Base-by-base conservation (phyloP, 2,113 vertebrate genomes). In the Daboia siamensis region DNA sequence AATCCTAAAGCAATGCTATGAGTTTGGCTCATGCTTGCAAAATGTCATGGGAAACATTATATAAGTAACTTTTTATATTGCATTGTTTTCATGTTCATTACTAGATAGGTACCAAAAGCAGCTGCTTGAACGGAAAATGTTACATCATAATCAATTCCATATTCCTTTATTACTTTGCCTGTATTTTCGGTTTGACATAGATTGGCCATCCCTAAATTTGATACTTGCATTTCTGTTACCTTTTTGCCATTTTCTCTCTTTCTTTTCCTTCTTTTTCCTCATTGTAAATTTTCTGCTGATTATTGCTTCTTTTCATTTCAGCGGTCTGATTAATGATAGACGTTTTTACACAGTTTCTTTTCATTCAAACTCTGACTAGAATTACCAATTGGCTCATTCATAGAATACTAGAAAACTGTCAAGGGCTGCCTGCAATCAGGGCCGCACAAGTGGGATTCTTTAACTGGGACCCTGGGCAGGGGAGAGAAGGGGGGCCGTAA, bases 11-110 rank as follows among this genome's bases (percentile, higher is more conserved):
- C 74, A 90, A 39, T 86, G 46, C 29, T 52, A 44, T 84, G 59
- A 61, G 64, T 44, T 90, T 86, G 6, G 29, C 11, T 86, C 56
- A 46, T 85, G n/a, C 55, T 86, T 90, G 59, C 55, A 90, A 13
- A 92, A 86, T 90, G 26, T 21, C 55, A 46, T 39, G 55, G 92
- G 55, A 90, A 92, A 33, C 55, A 61, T 92, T 61, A 59, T 9
- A 51, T n/a, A 74, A 51, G 51, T 92, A 29, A 44, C 20, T 5
- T 59, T 89, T 89, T 44, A 15, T 2, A 46, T 12, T 88, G 51
- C 44, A 55, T 48, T 23, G n/a, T 55, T 74, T 74, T 44, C 44
- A 89, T 84, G 57, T 48, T 29, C 52, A 89, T 85, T 80, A 87
- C 15, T 39, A 56, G 61, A 92, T 92, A 52, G 64, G 74, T 80